Evolutionary conservation across 2,797 vertebrate species (phyloP), one percentile per base, ranked within the genome.

Genomic region (Rhincodon typus): DNA sequence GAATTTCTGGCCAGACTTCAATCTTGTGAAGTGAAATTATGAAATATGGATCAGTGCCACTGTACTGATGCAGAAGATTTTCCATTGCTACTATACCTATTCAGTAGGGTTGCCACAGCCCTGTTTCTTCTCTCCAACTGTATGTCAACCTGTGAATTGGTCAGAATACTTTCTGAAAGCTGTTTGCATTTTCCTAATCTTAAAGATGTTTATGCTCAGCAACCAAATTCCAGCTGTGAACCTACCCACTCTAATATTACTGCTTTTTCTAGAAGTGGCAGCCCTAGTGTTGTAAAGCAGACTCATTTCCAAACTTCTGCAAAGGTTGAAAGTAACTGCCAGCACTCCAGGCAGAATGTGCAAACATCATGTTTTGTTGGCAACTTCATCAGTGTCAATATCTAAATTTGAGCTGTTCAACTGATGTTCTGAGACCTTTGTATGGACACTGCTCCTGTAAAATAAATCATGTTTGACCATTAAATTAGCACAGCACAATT

Each of bases 1-100:
- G 30, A 25, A 72, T 72, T 53, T 95, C 46, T 95, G 70, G 94
- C 50, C 70, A 95, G 50, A 95, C 19, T 8, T 95, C 77, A 50
- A 94, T 53, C 94, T 94, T 72, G 94, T 95, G 42, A n/a, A 95
- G 46, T 95, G 94, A 95, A 95, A 72, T 84, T 90, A 53, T 57
- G 30, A 74, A 90, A 53, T 62, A n/a, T 91, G 57, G 34, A 74
- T 95, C 94, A 53, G 46, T 95, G 50, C 15, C 94, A 69, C 66
- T 93, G 88, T 90, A 91, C 70, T 67, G 91, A 34, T 57, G 23
- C 23, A 38, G 42, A 94, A 72, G 67, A 72, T 77, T 95, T 94
- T 30, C 25, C 25, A 27, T 57, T 95, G 46, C 94, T 94, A 69
- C 25, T 94, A 53, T 90, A 34, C 46, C n/a, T 93, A 42, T 42